These are phyloP conservation scores for Arizona elegans DNA, from an alignment of 2,113 vertebrate genomes.

Conservation along the genomic window DNA sequence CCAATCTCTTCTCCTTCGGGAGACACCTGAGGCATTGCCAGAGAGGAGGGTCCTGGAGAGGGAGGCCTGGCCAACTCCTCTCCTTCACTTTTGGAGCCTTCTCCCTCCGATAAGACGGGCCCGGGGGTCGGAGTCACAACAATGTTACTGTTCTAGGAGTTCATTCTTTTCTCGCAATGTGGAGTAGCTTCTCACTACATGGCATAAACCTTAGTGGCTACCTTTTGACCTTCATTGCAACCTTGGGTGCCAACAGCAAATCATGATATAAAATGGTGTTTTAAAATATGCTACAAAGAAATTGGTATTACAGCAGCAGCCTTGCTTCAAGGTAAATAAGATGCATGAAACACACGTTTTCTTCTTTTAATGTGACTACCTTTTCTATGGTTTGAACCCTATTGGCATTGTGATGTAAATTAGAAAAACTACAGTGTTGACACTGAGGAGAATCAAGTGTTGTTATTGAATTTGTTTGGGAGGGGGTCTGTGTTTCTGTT, in stretches of 20 bases:
- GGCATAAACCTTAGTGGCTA: too few relatives aligned
- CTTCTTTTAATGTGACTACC: slow-evolving; percentile 11
- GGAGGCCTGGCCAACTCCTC: too few relatives aligned
- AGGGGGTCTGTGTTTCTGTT: not conserved
- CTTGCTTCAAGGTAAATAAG: not conserved
- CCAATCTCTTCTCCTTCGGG: too few relatives aligned
- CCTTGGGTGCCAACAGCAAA: not conserved
- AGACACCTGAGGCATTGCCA: too few relatives aligned
- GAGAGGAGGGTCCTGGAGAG: too few relatives aligned
- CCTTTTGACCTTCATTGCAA: not conserved
- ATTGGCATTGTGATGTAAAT: slow-evolving; percentile 1
- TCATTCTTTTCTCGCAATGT: not conserved
- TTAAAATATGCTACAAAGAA: not conserved
- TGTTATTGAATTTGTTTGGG: not conserved
- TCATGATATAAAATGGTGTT: not conserved
- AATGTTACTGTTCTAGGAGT: not conserved
- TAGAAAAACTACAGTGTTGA: not conserved
- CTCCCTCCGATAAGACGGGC: too few relatives aligned
- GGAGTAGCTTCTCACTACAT: not conserved
- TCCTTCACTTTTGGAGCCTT: too few relatives aligned
- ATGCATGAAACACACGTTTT: not conserved
- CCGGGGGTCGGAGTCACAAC: too few relatives aligned
- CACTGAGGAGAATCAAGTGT: not conserved
- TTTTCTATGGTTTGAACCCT: not conserved
- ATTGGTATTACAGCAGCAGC: not conserved